A percentile compares a stretch with the other conserved stretches of the same genome.
Evolutionary conservation across 2,113 vertebrate genomes (phyloP).

Genomic region (Phylloscopus trochilus): DNA sequence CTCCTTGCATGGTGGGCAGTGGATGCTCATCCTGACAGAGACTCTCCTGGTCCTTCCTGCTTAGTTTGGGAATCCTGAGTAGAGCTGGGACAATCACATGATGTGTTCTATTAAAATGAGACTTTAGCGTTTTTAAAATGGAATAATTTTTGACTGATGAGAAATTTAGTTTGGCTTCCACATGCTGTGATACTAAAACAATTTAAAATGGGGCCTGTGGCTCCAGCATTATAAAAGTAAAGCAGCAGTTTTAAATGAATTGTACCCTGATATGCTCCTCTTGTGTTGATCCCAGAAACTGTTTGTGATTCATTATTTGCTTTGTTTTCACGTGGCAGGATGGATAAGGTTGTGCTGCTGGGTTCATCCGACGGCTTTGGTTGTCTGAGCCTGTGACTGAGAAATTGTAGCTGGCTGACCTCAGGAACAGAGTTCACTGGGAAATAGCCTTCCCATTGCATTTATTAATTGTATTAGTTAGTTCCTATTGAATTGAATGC

Average conservation of each 20-base stretch:
- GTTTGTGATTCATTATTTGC: background rate
- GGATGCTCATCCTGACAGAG: background rate
- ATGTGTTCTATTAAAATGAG: background rate
- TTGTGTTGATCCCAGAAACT: background rate
- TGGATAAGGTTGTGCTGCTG: background rate
- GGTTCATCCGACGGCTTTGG: accelerated
- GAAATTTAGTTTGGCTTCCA: background rate
- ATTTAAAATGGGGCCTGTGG: background rate
- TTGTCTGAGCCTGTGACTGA: background rate
- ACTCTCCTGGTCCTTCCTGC: background rate
- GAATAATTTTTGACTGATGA: background rate
- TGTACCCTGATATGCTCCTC: background rate
- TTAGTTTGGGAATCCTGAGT: background rate
- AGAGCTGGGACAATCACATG: background rate
- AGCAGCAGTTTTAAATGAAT: background rate
- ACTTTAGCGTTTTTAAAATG: background rate
- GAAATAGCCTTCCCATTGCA: background rate
- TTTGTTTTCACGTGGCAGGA: background rate
- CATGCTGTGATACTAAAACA: background rate
- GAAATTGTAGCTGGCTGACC: conserved; percentile 9
- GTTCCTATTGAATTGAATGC: background rate
- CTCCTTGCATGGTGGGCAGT: background rate
- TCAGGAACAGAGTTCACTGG: background rate
- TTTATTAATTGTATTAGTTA: background rate
- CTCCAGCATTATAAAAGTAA: background rate